Evolutionary conservation across 1,140 invertebrate genomes (phyloP), one percentile per base, ranked within the genome.

Genomic region (Lineus longissimus): DNA sequence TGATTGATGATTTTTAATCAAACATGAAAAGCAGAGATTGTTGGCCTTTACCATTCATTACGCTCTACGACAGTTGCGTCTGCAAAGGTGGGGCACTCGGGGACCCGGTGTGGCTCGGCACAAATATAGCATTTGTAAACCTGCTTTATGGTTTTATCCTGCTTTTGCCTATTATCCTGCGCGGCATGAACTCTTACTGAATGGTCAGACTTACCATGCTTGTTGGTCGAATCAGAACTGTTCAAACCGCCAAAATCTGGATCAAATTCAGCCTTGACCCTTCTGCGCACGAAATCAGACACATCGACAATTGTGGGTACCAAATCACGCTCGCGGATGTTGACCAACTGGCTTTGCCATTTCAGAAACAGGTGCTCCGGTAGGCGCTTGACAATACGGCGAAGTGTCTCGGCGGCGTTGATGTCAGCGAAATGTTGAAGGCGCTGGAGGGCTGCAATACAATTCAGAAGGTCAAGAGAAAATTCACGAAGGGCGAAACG

Each of bases 61-160:
- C 30, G 29, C 36, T 36, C 27, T 7, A 33, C 30, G 36, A 59
- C 30, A 33, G 13, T 17, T 19, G 30, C 9, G 27, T 9, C 30
- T 33, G 29, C 30, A 36, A 59, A 59, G 15, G 13, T 31, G 19
- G 23, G 22, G 30, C 56, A 59, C 1, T 59, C 36, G 6, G n/a
- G 9, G 4, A 59, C 19, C 30, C 23, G 2, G 31, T 59, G 56
- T 29, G 13, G 11, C 17, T n/a, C 56, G 2, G 29, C n/a, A 59
- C 56, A 59, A 17, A 59, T 33, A n/a, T 23, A 59, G 36, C 56
- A 59, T n/a, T 59, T n/a, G n/a, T n/a, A n/a, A n/a, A n/a, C n/a
- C 36, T 7, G 13, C 22, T 29, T n/a, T 4, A 23, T 27, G 11
- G 19, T 7, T n/a, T 22, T 15, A 17, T 22, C 22, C 23, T 9